Conservation (phyloP, 2,113 vertebrate genomes). For the Phodopus roborovskii region DNA sequence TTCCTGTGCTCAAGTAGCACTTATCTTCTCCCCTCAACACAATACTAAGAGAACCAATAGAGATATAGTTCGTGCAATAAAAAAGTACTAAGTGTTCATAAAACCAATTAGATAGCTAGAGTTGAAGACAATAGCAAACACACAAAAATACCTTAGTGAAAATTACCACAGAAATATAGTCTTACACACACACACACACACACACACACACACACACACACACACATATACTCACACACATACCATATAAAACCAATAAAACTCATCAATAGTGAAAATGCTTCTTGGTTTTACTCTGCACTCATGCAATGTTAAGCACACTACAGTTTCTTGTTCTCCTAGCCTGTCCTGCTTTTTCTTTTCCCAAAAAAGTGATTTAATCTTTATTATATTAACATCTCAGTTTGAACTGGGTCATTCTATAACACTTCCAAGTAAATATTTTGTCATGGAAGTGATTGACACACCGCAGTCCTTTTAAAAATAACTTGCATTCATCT, state of each 20-base stretch:
- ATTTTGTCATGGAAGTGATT: conserved; percentile 71
- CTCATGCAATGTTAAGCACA: neutral
- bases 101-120: neutral
- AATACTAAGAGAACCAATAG: neutral
- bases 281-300: neutral
- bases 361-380: conserved; percentile 16
- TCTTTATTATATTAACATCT: conserved; percentile 47
- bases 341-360: neutral
- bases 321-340: neutral
- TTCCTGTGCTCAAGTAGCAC: neutral
- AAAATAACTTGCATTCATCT: conserved; percentile 37
- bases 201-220: too few species aligned
- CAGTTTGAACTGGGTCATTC: conserved; percentile 33
- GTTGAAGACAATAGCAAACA: neutral
- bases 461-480: conserved; percentile 56
- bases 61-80: neutral
- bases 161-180: neutral
- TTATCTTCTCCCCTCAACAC: neutral
- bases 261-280: neutral
- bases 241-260: neutral
- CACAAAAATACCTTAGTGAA: neutral
- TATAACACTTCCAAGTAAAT: conserved; percentile 70
- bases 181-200: neutral
- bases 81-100: neutral
- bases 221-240: neutral